These are phyloP conservation scores for Cyanocitta stelleri DNA, from an alignment of 2,113 vertebrate genomes.

Conservation along the genomic window DNA sequence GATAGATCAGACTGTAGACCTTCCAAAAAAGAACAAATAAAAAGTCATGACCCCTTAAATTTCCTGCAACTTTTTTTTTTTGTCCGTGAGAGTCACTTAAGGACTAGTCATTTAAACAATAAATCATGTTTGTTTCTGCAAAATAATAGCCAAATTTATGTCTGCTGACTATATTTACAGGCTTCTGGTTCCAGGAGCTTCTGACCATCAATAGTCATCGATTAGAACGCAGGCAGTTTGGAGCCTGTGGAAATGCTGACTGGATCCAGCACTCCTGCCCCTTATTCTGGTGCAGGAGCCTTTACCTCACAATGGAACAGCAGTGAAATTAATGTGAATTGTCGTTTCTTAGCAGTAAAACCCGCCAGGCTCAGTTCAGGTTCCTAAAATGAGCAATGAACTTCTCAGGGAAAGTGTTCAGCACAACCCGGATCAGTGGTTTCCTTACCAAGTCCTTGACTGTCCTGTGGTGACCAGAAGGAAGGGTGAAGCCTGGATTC, in stretches of 20 bases:
- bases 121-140: neutral
- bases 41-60: neutral
- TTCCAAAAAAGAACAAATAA: neutral
- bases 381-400: neutral
- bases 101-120: neutral
- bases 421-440: neutral
- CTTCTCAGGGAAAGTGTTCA: neutral
- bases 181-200: neutral
- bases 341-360: neutral
- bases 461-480: neutral
- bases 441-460: fast-evolving
- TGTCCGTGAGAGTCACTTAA: neutral
- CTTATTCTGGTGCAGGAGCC: neutral
- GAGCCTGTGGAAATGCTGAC: neutral
- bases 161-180: neutral
- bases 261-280: neutral
- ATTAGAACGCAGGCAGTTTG: neutral
- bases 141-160: neutral
- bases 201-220: neutral
- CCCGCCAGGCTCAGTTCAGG: neutral
- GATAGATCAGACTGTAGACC: neutral
- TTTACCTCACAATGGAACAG: neutral
- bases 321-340: neutral
- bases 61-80: neutral
- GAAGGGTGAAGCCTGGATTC: neutral